A percentile compares a stretch with the other conserved stretches of the same genome.
phyloP scores from a whole-genome alignment of 2,113 vertebrate species.

The Leucoraja erinaceus region DNA sequence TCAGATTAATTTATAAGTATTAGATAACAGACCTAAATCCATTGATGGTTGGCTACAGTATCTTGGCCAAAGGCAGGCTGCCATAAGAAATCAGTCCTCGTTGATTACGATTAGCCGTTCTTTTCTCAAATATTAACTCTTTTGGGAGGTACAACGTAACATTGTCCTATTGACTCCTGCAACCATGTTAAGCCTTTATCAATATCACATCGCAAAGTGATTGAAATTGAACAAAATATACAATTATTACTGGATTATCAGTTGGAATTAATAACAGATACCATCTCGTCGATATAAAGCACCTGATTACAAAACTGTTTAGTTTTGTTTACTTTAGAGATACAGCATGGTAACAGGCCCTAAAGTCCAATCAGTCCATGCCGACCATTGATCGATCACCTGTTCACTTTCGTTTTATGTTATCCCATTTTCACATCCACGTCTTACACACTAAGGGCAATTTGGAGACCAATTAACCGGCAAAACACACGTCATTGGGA shows the following conservation, averaged over 20 bases:
- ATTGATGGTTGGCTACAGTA: background rate
- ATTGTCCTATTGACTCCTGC: background rate
- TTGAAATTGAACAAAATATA: background rate
- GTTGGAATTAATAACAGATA: background rate
- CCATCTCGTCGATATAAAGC: background rate
- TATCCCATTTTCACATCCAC: too few relatives aligned
- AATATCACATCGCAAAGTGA: background rate
- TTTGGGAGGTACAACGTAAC: background rate
- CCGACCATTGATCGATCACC: too few relatives aligned
- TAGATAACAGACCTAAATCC: background rate
- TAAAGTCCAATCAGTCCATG: too few relatives aligned
- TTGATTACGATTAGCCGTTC: background rate
- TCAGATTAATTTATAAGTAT: background rate
- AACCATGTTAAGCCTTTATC: background rate
- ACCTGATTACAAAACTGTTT: background rate
- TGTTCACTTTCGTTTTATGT: too few relatives aligned
- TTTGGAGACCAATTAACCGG: too few relatives aligned
- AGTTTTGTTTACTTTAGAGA: too few relatives aligned
- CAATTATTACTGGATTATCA: background rate
- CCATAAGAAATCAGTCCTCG: background rate
- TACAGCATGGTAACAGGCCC: too few relatives aligned
- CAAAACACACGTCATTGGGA: too few relatives aligned
- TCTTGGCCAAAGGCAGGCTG: background rate
- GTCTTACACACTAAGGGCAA: too few relatives aligned
- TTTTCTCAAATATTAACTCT: background rate